Evolutionary conservation across 2,113 vertebrate species (phyloP).

Genomic region (Thalassarche chlororhynchos): DNA sequence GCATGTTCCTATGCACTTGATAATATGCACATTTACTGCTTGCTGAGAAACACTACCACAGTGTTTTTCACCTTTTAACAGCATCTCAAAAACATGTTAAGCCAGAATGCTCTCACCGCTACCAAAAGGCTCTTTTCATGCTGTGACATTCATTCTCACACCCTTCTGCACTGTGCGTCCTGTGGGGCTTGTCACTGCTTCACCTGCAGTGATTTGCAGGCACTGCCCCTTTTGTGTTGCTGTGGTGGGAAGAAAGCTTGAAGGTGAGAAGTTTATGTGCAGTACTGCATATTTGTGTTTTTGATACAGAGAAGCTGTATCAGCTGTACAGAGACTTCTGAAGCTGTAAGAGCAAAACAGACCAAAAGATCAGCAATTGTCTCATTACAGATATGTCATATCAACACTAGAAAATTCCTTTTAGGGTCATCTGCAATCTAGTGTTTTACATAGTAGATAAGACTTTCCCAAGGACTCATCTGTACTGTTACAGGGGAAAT

Average conservation of each 20-base stretch:
- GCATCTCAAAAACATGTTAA: neutral
- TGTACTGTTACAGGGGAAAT: neutral
- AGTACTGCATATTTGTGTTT: neutral
- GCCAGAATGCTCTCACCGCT: neutral
- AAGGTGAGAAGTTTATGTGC: neutral
- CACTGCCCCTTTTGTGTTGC: neutral
- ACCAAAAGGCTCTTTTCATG: neutral
- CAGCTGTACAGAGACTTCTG: too few species aligned
- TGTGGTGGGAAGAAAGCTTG: neutral
- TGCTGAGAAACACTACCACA: neutral
- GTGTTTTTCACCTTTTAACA: neutral
- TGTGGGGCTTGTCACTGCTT: neutral
- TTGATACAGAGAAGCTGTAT: constrained; percentile 39
- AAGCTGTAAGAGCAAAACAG: constrained; percentile 29
- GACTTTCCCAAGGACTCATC: neutral
- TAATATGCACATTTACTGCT: neutral
- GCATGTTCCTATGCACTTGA: neutral
- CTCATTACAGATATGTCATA: neutral
- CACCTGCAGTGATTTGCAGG: neutral
- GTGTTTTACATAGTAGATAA: neutral
- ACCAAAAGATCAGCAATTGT: neutral
- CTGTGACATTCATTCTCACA: neutral
- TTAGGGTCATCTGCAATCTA: neutral
- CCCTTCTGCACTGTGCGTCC: neutral
- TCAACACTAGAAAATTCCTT: neutral